A percentile compares a stretch with the other conserved stretches of the same genome.
Evolutionary conservation across 2,113 vertebrate species (phyloP).

Genomic region (Dryoscopus gambensis): DNA sequence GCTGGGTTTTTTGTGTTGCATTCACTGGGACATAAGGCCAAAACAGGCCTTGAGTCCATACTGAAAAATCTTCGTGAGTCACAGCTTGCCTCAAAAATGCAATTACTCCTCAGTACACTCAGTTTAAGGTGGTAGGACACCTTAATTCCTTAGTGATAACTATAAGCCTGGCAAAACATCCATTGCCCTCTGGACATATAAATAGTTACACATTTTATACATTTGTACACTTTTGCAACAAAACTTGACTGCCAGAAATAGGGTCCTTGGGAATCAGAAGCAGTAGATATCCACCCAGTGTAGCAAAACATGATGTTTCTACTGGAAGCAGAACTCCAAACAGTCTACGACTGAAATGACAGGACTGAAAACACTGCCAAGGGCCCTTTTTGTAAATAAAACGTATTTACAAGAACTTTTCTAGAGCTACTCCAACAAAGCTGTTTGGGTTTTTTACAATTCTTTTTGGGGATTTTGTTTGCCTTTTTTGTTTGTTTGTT

Average conservation of each 20-base stretch:
- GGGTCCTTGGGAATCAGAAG: background rate
- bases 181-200: background rate
- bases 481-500: too few species aligned
- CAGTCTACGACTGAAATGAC: background rate
- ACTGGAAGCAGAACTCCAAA: background rate
- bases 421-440: background rate
- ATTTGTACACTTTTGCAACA: background rate
- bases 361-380: background rate
- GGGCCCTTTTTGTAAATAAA: background rate
- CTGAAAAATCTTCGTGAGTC: background rate
- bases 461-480: accelerated
- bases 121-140: background rate
- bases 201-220: background rate
- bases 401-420: background rate
- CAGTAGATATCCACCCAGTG: background rate
- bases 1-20: accelerated
- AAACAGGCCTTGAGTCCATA: background rate
- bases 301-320: background rate
- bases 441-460: accelerated
- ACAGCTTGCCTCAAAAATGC: background rate
- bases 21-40: background rate
- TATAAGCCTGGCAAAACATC: background rate
- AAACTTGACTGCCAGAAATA: background rate
- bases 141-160: background rate
- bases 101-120: background rate